Evolutionary conservation across 1,140 invertebrate species (phyloP).

Genomic region (Bombus picipes): DNA sequence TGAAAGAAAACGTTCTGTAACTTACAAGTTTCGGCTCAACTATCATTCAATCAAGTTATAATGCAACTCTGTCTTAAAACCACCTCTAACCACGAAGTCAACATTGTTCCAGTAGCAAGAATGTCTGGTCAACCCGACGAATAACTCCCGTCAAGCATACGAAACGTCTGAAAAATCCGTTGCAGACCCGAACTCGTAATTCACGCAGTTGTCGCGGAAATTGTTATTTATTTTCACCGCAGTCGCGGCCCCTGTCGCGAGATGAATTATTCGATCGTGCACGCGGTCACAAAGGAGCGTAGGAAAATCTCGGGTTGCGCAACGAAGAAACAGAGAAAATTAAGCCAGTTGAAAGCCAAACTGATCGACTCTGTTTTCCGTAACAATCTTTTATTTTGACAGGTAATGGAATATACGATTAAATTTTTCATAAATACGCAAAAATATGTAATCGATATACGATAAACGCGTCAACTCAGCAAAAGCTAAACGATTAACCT

Average conservation of each 20-base stretch:
- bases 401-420: background rate
- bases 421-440: background rate
- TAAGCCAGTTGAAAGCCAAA: background rate
- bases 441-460: background rate
- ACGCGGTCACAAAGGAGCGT: background rate
- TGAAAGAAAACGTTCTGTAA: background rate
- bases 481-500: background rate
- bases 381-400: background rate
- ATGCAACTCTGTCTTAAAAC: background rate
- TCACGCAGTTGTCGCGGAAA: background rate
- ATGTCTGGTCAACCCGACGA: background rate
- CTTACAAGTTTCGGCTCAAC: background rate
- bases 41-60: background rate
- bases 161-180: background rate
- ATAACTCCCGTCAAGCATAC: background rate
- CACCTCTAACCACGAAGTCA: background rate
- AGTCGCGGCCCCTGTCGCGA: background rate
- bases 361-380: background rate
- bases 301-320: slow-evolving; percentile 7
- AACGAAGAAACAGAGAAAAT: background rate
- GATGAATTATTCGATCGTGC: slow-evolving; percentile 9
- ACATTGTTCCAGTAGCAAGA: background rate
- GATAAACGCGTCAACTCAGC: background rate
- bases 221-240: slow-evolving; percentile 30
- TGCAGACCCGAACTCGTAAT: background rate